These are phyloP conservation scores for Otis tarda DNA, from an alignment of 2,113 vertebrate genomes.

Conservation along the genomic window DNA sequence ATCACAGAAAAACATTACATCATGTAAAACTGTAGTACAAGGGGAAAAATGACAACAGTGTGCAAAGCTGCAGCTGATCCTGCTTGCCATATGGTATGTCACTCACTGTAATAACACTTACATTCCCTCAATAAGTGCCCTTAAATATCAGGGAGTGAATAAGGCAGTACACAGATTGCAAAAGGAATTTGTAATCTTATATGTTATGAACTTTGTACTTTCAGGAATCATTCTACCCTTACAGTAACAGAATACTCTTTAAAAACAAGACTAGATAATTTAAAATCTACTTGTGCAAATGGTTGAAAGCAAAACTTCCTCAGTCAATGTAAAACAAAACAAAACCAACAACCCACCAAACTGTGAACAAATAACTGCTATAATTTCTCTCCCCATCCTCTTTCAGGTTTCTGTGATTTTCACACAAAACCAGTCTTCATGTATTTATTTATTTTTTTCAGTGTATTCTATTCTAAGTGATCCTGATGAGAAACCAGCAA, in stretches of 20 bases:
- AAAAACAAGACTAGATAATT: background rate
- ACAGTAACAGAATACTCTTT: background rate
- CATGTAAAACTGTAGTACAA: constrained; percentile 9
- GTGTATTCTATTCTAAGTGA: background rate
- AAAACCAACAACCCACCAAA: background rate
- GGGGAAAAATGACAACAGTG: constrained; percentile 18
- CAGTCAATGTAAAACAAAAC: background rate
- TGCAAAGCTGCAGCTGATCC: constrained; percentile 42
- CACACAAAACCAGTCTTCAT: background rate
- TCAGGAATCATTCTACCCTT: background rate
- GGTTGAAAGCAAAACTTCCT: background rate
- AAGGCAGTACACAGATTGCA: constrained; percentile 27
- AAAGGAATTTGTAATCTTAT: constrained; percentile 39
- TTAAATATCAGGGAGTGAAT: constrained; percentile 63
- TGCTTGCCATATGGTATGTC: constrained; percentile 52
- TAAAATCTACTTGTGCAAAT: background rate
- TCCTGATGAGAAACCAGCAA: background rate
- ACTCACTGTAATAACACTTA: constrained; percentile 46
- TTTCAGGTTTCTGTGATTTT: background rate
- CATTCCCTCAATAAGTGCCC: constrained; percentile 29
- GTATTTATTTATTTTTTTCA: background rate
- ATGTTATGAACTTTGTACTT: background rate
- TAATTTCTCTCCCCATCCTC: background rate
- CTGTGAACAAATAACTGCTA: background rate
- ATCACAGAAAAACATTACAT: constrained; percentile 49